Conservation (phyloP, 2,888 invertebrate genomes). For the Chaitophorus viminalis region DNA sequence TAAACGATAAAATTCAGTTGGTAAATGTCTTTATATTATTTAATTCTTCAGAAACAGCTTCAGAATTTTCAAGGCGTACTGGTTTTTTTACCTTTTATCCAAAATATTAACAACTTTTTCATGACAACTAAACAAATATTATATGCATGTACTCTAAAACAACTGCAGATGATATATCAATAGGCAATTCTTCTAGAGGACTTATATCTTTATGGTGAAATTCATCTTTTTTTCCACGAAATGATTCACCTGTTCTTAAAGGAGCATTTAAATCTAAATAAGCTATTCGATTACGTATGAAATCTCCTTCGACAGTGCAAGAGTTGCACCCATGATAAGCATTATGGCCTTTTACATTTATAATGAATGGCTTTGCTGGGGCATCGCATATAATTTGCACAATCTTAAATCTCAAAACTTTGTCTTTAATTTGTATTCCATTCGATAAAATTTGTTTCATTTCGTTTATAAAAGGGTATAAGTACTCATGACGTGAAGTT, state of each 20-base stretch:
- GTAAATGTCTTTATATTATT: no score
- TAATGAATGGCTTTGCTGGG: neutral
- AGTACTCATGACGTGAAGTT: neutral
- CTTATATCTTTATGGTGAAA: neutral
- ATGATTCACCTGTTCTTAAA: neutral
- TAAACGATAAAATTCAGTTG: no score
- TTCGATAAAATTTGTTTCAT: constrained; percentile 9
- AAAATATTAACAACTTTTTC: no score
- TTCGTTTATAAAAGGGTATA: neutral
- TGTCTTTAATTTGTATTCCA: neutral
- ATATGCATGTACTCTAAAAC: constrained; percentile 3
- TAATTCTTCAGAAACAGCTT: no score
- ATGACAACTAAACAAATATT: neutral
- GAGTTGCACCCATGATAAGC: constrained; percentile 10
- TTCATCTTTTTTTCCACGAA: neutral
- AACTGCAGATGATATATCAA: neutral
- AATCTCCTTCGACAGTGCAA: constrained; percentile 8
- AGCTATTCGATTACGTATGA: constrained; percentile 10
- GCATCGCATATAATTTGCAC: neutral
- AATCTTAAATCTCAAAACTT: neutral
- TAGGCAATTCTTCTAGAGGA: neutral
- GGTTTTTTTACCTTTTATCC: no score
- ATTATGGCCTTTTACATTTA: constrained; percentile 13
- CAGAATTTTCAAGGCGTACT: no score
- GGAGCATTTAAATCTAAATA: constrained; percentile 1